Percentiles rank a stretch among this genome's conserved stretches.
Conservation (phyloP, 2,797 vertebrate genomes). For the Phataginus tetradactyla region DNA sequence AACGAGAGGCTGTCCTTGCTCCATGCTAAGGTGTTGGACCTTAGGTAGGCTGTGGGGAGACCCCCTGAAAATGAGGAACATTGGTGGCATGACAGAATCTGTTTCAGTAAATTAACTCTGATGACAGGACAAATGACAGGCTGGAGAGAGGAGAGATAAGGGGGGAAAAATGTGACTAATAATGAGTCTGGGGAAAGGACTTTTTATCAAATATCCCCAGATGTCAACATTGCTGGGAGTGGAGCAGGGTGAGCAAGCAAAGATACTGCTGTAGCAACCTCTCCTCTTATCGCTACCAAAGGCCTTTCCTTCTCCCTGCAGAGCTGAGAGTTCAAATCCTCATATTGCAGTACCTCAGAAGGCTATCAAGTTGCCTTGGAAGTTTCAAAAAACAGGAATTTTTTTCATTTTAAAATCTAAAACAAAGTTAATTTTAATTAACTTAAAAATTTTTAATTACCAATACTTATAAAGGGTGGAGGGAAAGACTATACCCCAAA, state of each 20-base stretch:
- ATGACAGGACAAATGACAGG: not conserved
- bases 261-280: not conserved
- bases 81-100: not conserved
- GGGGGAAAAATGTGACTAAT: conserved; percentile 13
- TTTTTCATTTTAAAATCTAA: not conserved
- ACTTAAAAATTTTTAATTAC: not conserved
- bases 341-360: not conserved
- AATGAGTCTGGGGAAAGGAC: not conserved
- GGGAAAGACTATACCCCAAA: not conserved
- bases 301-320: not conserved
- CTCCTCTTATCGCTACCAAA: not conserved
- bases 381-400: not conserved
- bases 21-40: not conserved
- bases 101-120: conserved; percentile 23
- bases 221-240: not conserved
- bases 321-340: not conserved
- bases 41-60: not conserved
- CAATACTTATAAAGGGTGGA: not conserved
- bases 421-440: not conserved
- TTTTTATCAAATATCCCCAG: conserved; percentile 55
- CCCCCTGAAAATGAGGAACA: not conserved
- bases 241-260: not conserved
- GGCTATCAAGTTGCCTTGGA: not conserved
- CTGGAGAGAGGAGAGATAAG: not conserved
- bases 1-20: not conserved